Evolutionary conservation across 2,888 invertebrate species (phyloP), one percentile per base, ranked within the genome.

Genomic region (Bhutanitis thaidina): DNA sequence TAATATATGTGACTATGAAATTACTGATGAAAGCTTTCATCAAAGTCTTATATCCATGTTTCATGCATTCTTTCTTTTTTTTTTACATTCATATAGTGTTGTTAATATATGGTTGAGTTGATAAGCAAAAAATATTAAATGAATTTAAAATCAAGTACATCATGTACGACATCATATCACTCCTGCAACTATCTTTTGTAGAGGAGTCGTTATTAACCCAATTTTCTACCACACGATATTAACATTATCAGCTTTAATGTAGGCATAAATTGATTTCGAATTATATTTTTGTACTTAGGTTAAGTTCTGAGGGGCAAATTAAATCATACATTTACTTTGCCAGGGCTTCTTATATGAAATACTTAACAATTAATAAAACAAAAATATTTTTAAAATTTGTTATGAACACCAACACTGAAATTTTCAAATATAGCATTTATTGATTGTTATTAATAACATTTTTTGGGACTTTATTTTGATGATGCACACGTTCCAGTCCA

Each of bases 261-360:
- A 80, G 79, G 56, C 71, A 62, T 78, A 75, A 71, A 70, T 67
- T 73, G 56, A 60, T 69, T 79, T 77, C 62, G 63, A 76, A 76
- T 74, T 77, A 73, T 80, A 80, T 80, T 80, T 80, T 81, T 81
- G 70, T 84, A 80, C 68, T 71, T 81, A 81, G 72, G 40, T 54
- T 70, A 74, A 74, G 65, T 65, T 67, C 4, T 59, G 52, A 59
- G 36, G 27, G 39, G 44, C 55, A 57, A 52, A 51, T 49, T 27
- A 40, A 20, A 16, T 29, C 29, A 35, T 45, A 36, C 1, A 20
- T 12, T 36, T 14, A 14, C 12, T 29, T 27, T 45, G n/a, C 55
- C 49, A 55, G 55, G 50, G 52, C 39, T 55, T 57, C 55, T 49
- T 34, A 55, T n/a, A 4, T 20, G 3, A 20, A 20, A 20, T 20